Conservation (phyloP, 1,140 invertebrate species). For the Psilanteris sp. region DNA sequence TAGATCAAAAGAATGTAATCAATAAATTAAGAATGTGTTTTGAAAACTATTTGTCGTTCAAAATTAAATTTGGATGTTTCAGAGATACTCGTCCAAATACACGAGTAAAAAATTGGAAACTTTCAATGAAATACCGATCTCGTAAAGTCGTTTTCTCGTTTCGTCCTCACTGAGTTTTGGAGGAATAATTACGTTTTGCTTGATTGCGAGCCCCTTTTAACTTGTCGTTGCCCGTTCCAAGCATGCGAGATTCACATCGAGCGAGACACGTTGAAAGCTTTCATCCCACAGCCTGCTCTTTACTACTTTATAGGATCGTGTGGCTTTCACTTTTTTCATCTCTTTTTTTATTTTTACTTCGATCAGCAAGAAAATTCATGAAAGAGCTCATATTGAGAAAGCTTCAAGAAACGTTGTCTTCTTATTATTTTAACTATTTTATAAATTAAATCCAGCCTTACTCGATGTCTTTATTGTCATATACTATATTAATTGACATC, state of each 20-base stretch:
- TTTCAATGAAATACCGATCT: slow-evolving; percentile 55
- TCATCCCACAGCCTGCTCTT: slow-evolving; percentile 56
- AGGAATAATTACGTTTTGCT: slow-evolving; percentile 60
- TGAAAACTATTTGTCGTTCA: slow-evolving; percentile 5
- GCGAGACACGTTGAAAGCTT: slow-evolving; percentile 60
- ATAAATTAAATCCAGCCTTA: too few species aligned
- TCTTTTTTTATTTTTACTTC: slow-evolving; percentile 14
- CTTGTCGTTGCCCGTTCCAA: slow-evolving; percentile 57
- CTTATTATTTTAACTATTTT: slow-evolving; percentile 14
- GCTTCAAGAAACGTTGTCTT: slow-evolving; percentile 27
- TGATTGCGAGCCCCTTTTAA: slow-evolving; percentile 60
- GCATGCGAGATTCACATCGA: slow-evolving; percentile 54
- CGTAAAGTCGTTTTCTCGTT: slow-evolving; percentile 54
- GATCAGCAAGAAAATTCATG: slow-evolving; percentile 41
- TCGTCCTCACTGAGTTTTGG: slow-evolving; percentile 33
- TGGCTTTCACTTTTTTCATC: slow-evolving; percentile 47
- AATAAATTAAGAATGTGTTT: slow-evolving; percentile 20
- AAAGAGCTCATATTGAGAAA: slow-evolving; percentile 31
- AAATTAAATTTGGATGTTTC: slow-evolving; percentile 11
- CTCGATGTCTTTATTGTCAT: too few species aligned
- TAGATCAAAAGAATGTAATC: background rate
- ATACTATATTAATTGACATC: too few species aligned
- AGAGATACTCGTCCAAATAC: background rate
- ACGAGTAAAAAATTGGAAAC: slow-evolving; percentile 43
- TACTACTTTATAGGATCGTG: slow-evolving; percentile 58